Percentiles rank a stretch among this genome's conserved stretches.
These are phyloP conservation scores for Danionella cerebrum DNA, from an alignment of 2,113 vertebrate species.

Conservation along the genomic window DNA sequence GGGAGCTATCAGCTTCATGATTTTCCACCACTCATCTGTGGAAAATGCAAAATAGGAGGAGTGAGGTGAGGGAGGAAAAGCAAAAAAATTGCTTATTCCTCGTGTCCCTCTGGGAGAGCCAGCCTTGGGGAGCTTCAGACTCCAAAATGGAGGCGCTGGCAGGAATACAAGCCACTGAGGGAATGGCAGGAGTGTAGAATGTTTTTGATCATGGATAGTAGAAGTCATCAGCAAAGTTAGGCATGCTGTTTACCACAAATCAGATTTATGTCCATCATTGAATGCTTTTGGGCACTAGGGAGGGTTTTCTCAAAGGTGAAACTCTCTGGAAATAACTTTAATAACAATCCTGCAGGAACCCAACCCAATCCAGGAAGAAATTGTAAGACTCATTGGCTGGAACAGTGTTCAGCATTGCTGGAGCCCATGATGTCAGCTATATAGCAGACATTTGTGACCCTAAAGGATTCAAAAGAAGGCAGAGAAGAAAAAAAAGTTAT, in stretches of 20 bases:
- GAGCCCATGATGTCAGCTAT: too few relatives aligned
- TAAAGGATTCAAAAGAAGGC: too few relatives aligned
- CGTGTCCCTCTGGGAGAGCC: slow-evolving; percentile 34
- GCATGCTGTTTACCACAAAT: slow-evolving; percentile 3
- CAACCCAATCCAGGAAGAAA: too few relatives aligned
- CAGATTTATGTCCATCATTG: neutral
- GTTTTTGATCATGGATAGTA: slow-evolving; percentile 30
- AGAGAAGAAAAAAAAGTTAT: too few relatives aligned
- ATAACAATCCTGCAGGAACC: too few relatives aligned
- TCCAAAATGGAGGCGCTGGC: slow-evolving; percentile 36
- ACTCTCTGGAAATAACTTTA: neutral
- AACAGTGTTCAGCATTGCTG: too few relatives aligned
- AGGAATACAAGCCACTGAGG: slow-evolving; percentile 34
- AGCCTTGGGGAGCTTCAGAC: slow-evolving; percentile 37
- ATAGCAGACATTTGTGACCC: too few relatives aligned
- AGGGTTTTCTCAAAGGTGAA: neutral
- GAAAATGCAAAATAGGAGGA: slow-evolving; percentile 1
- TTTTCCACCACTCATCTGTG: slow-evolving; percentile 1
- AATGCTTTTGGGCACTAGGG: neutral
- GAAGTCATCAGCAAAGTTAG: neutral
- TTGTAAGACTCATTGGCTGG: too few relatives aligned
- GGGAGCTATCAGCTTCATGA: slow-evolving; percentile 25
- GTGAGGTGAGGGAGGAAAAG: neutral
- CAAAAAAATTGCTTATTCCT: slow-evolving; percentile 28
- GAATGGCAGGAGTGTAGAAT: slow-evolving; percentile 32